phyloP scores from a whole-genome alignment of 2,888 invertebrate genomes.

The Nemotelus pantherinus region DNA sequence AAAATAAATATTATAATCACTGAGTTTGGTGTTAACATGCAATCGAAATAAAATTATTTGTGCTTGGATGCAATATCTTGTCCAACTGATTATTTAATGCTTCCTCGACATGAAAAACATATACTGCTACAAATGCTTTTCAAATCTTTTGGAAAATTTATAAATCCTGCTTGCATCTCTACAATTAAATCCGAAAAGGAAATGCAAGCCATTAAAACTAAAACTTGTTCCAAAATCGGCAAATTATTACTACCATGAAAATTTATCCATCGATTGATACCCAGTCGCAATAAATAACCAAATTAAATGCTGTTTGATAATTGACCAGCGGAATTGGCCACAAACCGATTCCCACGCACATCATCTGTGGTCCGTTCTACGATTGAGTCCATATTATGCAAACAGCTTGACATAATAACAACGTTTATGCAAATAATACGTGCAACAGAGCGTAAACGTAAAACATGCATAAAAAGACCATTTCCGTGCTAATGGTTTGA shows the following conservation, averaged over 20 bases:
- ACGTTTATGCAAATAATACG: constrained; percentile 37
- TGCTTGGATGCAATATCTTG: no score
- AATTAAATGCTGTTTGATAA: constrained; percentile 1
- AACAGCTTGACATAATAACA: constrained; percentile 33
- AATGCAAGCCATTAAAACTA: neutral
- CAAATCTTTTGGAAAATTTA: neutral
- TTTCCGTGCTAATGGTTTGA: neutral
- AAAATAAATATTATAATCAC: no score
- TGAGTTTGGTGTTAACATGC: no score
- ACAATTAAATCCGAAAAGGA: neutral
- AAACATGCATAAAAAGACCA: constrained; percentile 31
- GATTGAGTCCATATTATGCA: constrained; percentile 26
- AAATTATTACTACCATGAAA: neutral
- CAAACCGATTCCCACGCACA: constrained; percentile 25
- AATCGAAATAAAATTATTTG: no score
- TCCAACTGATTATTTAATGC: neutral
- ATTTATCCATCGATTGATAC: constrained; percentile 17
- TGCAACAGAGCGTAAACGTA: constrained; percentile 32
- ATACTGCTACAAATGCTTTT: neutral
- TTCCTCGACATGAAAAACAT: neutral
- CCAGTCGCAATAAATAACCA: constrained; percentile 25
- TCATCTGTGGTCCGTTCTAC: neutral
- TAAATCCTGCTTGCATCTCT: neutral
- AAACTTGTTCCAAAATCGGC: neutral
- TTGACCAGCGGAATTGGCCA: neutral